Evolutionary conservation across 1,140 invertebrate species (phyloP).

Genomic region (Augochlora pura): DNA sequence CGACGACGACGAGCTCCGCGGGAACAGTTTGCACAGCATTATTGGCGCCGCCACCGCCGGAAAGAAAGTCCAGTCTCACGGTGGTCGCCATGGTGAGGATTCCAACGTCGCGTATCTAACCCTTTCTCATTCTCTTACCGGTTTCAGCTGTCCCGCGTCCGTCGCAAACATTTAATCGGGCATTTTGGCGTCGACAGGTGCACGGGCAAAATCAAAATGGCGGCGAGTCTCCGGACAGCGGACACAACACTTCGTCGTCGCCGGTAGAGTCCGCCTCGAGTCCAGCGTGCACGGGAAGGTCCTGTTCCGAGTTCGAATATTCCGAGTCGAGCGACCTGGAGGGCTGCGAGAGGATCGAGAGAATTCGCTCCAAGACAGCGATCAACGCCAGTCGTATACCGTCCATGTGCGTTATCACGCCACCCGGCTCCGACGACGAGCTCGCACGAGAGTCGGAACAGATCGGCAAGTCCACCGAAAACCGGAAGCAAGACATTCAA

Average conservation of each 20-base stretch:
- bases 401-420: slow-evolving; percentile 95
- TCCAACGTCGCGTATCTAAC: too few species aligned
- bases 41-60: slow-evolving; percentile 87
- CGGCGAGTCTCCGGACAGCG: slow-evolving; percentile 88
- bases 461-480: slow-evolving; percentile 62
- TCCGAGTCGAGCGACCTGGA: slow-evolving; percentile 93
- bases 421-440: slow-evolving; percentile 92
- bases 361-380: slow-evolving; percentile 91
- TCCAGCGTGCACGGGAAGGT: slow-evolving; percentile 84
- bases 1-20: slow-evolving; percentile 93
- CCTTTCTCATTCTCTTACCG: too few species aligned
- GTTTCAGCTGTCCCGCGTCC: too few species aligned
- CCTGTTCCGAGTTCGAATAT: slow-evolving; percentile 86
- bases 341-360: slow-evolving; percentile 90
- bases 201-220: slow-evolving; percentile 83
- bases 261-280: slow-evolving; percentile 88
- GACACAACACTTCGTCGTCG: slow-evolving; percentile 90
- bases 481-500: slow-evolving; percentile 47
- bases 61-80: slow-evolving; percentile 84
- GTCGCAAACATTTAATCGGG: too few species aligned
- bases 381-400: slow-evolving; percentile 93
- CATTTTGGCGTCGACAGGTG: slow-evolving; percentile 78
- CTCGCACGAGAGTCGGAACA: slow-evolving; percentile 77
- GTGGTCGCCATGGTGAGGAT: slow-evolving; percentile 77
- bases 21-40: slow-evolving; percentile 92